Conservation (phyloP, 2,888 invertebrate species). For the Cataglyphis altisquamis region DNA sequence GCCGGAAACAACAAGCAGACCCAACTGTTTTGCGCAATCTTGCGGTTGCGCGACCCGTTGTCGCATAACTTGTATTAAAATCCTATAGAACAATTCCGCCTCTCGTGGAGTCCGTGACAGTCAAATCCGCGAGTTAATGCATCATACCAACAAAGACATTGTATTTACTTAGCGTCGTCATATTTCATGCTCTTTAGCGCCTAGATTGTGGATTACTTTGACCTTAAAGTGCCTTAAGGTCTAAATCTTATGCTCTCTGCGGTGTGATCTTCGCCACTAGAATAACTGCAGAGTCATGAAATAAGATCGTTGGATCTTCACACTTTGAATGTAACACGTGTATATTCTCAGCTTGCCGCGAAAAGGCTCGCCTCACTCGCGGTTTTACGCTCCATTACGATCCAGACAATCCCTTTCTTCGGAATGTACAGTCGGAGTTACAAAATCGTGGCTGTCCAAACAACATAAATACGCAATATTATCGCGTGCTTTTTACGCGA, state of each 20-base stretch:
- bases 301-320: neutral
- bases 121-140: slow-evolving; percentile 5
- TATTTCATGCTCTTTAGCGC: slow-evolving; percentile 15
- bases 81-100: neutral
- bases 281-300: neutral
- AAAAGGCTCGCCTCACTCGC: slow-evolving; percentile 1
- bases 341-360: neutral
- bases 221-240: slow-evolving; percentile 15
- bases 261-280: neutral
- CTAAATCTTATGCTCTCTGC: slow-evolving; percentile 2
- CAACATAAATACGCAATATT: slow-evolving; percentile 48
- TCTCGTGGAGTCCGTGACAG: neutral
- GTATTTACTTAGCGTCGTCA: neutral
- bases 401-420: slow-evolving; percentile 44
- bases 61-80: slow-evolving; percentile 18
- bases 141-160: slow-evolving; percentile 15
- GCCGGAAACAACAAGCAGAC: neutral
- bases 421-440: slow-evolving; percentile 75
- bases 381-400: neutral
- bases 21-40: slow-evolving; percentile 20
- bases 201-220: slow-evolving; percentile 27
- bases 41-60: slow-evolving; percentile 1
- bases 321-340: neutral
- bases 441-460: slow-evolving; percentile 75
- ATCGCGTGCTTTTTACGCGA: slow-evolving; percentile 67